Percentiles rank a stretch among this genome's conserved stretches.
These are phyloP conservation scores for Mactromeris polynyma DNA, from an alignment of 2,888 invertebrate species.

Conservation along the genomic window DNA sequence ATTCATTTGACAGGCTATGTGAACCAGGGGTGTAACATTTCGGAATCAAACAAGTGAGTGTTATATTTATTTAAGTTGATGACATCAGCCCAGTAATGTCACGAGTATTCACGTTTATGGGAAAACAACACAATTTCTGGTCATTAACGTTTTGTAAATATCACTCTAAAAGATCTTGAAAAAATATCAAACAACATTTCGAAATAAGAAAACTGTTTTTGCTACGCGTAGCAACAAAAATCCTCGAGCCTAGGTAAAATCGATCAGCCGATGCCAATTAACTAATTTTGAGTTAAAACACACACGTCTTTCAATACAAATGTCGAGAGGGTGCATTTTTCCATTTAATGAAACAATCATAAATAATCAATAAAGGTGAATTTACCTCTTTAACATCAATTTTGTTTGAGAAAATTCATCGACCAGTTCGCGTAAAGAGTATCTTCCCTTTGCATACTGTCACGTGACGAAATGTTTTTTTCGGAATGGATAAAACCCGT, in stretches of 20 bases:
- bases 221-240: not conserved
- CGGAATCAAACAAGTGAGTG: too few species aligned
- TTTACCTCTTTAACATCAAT: slow-evolving; percentile 13
- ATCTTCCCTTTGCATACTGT: not conserved
- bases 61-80: too few species aligned
- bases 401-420: slow-evolving; percentile 2
- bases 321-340: not conserved
- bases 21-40: not conserved
- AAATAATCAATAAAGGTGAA: not conserved
- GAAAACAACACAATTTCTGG: not conserved
- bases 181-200: not conserved
- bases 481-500: not conserved
- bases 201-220: not conserved
- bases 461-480: slow-evolving; percentile 6
- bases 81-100: too few species aligned
- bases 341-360: not conserved
- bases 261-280: not conserved
- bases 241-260: not conserved
- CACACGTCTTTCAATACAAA: not conserved
- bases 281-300: not conserved
- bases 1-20: not conserved
- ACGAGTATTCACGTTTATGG: not conserved
- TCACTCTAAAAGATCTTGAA: not conserved
- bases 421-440: slow-evolving; percentile 8
- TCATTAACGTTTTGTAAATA: not conserved